A percentile compares a stretch with the other conserved stretches of the same genome.
These are phyloP conservation scores for Xenopus borealis DNA, from an alignment of 2,113 vertebrate species.

Conservation along the genomic window DNA sequence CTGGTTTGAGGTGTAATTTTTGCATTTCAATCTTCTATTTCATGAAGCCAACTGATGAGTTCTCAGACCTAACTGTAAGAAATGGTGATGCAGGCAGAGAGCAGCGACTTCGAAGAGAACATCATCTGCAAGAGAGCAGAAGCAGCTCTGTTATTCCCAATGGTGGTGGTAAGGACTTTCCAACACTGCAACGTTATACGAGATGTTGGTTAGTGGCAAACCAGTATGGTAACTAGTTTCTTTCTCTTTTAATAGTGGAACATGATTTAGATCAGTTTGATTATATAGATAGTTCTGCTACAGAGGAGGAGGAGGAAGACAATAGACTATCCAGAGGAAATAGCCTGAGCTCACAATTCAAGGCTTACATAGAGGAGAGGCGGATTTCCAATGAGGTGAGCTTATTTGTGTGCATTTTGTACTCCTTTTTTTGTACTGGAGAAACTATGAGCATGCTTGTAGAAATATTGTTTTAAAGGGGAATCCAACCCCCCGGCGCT, in stretches of 20 bases:
- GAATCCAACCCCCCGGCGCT: no score
- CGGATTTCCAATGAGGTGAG: slow-evolving; percentile 75
- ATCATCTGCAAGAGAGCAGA: slow-evolving; percentile 69
- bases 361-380: slow-evolving; percentile 82
- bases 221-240: neutral
- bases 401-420: no score
- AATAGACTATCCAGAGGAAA: slow-evolving; percentile 61
- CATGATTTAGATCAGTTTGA: slow-evolving; percentile 84
- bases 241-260: slow-evolving; percentile 61
- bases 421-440: no score
- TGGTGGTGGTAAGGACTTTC: slow-evolving; percentile 73
- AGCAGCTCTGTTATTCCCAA: slow-evolving; percentile 71
- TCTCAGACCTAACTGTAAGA: slow-evolving; percentile 79
- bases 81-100: slow-evolving; percentile 85
- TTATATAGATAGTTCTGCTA: slow-evolving; percentile 82
- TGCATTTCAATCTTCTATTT: slow-evolving; percentile 29
- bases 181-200: neutral
- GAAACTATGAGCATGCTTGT: no score
- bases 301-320: slow-evolving; percentile 78
- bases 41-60: slow-evolving; percentile 87
- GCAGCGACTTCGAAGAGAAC: slow-evolving; percentile 74
- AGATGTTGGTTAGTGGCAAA: neutral
- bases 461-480: no score
- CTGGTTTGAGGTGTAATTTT: slow-evolving; percentile 17
- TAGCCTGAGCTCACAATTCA: slow-evolving; percentile 83